A percentile compares a stretch with the other conserved stretches of the same genome.
phyloP scores from a whole-genome alignment of 2,888 invertebrate species.

The Chorisops tibialis region DNA sequence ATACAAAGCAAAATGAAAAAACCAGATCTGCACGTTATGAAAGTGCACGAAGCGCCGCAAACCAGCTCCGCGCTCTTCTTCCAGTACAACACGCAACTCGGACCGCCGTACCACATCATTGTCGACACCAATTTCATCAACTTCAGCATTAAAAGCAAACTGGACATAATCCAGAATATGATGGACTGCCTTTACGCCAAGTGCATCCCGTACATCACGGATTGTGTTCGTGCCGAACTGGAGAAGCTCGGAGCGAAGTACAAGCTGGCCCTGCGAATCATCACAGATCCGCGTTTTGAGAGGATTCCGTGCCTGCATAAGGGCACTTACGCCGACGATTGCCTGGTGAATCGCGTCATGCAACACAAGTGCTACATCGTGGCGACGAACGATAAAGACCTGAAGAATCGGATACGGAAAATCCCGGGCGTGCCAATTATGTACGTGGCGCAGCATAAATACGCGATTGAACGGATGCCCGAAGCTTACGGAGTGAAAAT shows the following conservation, averaged over 20 bases:
- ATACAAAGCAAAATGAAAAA: conserved; percentile 64
- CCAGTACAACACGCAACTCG: conserved; percentile 95
- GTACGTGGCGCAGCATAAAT: conserved; percentile 90
- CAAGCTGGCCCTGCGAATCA: conserved; percentile 88
- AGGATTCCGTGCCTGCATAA: conserved; percentile 90
- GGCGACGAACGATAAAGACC: conserved; percentile 97
- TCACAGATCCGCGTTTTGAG: conserved; percentile 92
- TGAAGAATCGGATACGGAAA: conserved; percentile 92
- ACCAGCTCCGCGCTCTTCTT: conserved; percentile 93
- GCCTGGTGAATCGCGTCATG: conserved; percentile 89
- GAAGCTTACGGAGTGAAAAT: conserved; percentile 88
- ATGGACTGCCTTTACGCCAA: conserved; percentile 99
- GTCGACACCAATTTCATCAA: conserved; percentile 97
- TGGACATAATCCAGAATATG: conserved; percentile 95
- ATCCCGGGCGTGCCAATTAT: conserved; percentile 99
- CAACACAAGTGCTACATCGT: conserved; percentile 99
- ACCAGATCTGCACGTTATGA: conserved; percentile 68
- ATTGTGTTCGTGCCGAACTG: conserved; percentile 95
- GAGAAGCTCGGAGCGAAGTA: conserved; percentile 96
- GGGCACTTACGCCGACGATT: conserved; percentile 99
- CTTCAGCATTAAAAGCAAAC: conserved; percentile 95
- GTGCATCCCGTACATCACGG: conserved; percentile 96
- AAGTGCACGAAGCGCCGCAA: conserved; percentile 78
- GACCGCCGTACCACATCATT: conserved; percentile 95
- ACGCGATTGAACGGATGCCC: conserved; percentile 97